Evolutionary conservation across 2,797 vertebrate genomes (phyloP).

Genomic region (Cyprinodon diabolis): DNA sequence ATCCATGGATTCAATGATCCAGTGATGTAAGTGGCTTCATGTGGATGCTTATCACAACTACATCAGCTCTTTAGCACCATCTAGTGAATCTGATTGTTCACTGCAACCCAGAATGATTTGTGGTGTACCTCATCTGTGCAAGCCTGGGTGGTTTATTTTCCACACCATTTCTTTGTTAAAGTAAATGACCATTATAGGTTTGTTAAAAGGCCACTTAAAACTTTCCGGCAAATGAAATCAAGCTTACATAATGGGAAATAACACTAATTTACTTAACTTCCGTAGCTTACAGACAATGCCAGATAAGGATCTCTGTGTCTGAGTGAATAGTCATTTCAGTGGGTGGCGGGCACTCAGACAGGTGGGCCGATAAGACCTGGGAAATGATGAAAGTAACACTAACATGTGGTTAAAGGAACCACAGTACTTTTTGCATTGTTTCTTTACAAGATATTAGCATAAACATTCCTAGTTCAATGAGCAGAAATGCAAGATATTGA

Average conservation of each 20-base stretch:
- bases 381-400: not conserved
- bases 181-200: constrained; percentile 5
- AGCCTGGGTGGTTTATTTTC: not conserved
- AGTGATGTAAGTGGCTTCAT: too few species aligned
- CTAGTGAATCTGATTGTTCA: constrained; percentile 52
- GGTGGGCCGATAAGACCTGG: not conserved
- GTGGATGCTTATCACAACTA: too few species aligned
- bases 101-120: not conserved
- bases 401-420: not conserved
- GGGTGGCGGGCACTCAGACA: constrained; percentile 19
- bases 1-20: not conserved
- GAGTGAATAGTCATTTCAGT: constrained; percentile 33
- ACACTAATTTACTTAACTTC: not conserved
- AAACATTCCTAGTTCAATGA: not conserved
- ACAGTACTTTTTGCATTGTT: too few species aligned
- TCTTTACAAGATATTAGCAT: not conserved
- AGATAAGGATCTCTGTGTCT: constrained; percentile 9
- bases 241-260: not conserved
- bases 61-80: constrained; percentile 28
- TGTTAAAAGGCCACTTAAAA: not conserved
- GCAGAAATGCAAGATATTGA: not conserved
- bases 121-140: not conserved
- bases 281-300: not conserved
- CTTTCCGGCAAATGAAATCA: not conserved
- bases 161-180: not conserved